A percentile compares a stretch with the other conserved stretches of the same genome.
Conservation (phyloP, 2,888 invertebrate genomes). For the Lymantria monacha region DNA sequence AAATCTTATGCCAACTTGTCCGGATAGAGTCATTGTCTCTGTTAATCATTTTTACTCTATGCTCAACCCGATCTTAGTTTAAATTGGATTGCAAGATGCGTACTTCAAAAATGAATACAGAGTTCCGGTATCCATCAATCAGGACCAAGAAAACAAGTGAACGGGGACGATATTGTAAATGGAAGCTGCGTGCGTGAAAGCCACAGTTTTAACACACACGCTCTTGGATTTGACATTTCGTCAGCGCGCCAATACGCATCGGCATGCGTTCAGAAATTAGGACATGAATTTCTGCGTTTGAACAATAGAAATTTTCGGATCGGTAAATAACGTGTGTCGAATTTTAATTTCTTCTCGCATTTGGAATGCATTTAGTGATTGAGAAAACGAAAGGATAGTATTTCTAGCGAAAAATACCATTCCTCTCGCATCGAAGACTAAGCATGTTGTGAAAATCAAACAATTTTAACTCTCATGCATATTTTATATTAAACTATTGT, state of each 20-base stretch:
- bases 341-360: conserved; percentile 11
- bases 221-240: conserved; percentile 48
- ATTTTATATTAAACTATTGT: no score
- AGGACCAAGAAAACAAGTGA: conserved; percentile 11
- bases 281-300: conserved; percentile 21
- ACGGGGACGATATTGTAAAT: conserved; percentile 46
- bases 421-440: no score
- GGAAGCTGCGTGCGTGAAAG: conserved; percentile 65
- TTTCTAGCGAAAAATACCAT: not conserved
- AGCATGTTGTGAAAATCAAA: no score
- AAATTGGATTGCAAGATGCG: no score
- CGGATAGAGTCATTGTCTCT: no score
- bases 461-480: no score
- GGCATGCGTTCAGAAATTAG: conserved; percentile 34
- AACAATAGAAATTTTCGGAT: conserved; percentile 25
- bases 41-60: no score
- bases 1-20: no score
- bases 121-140: not conserved
- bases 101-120: not conserved
- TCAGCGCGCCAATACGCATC: conserved; percentile 37
- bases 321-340: conserved; percentile 4
- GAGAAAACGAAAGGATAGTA: not conserved
- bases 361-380: not conserved
- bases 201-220: conserved; percentile 19
- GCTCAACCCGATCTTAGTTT: no score